phyloP scores from a whole-genome alignment of 2,888 invertebrate species.

The Hydriomena furcata region DNA sequence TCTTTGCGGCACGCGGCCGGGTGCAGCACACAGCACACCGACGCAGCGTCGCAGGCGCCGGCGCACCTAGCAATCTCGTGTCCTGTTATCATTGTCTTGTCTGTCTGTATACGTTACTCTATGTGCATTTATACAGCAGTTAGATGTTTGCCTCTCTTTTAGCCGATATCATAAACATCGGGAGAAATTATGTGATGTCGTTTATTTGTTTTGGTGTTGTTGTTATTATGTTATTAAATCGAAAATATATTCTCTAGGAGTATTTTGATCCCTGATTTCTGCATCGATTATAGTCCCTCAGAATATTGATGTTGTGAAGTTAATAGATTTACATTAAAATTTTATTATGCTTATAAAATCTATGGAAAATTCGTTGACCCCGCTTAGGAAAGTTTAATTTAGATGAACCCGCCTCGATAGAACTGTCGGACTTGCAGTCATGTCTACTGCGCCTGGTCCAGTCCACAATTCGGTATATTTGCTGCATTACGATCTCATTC shows the following conservation, averaged over 20 bases:
- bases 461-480: slow-evolving; percentile 68
- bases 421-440: slow-evolving; percentile 68
- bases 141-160: slow-evolving; percentile 81
- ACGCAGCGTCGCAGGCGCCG: slow-evolving; percentile 46
- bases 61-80: slow-evolving; percentile 71
- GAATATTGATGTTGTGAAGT: slow-evolving; percentile 79
- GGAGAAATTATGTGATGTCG: slow-evolving; percentile 69
- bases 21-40: slow-evolving; percentile 40
- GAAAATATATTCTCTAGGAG: slow-evolving; percentile 70
- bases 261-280: slow-evolving; percentile 73
- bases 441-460: slow-evolving; percentile 65
- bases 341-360: slow-evolving; percentile 60
- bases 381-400: slow-evolving; percentile 72
- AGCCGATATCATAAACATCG: slow-evolving; percentile 70
- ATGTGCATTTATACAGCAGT: slow-evolving; percentile 80
- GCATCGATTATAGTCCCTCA: slow-evolving; percentile 77
- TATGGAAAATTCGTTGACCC: slow-evolving; percentile 54
- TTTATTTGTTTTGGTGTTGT: slow-evolving; percentile 80
- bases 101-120: slow-evolving; percentile 70
- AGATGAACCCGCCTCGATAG: slow-evolving; percentile 78
- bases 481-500: slow-evolving; percentile 55
- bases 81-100: slow-evolving; percentile 80
- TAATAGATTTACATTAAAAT: slow-evolving; percentile 63
- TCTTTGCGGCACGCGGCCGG: slow-evolving; percentile 48
- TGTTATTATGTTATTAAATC: slow-evolving; percentile 60